Evolutionary conservation across 2,797 vertebrate species (phyloP).

Genomic region (Lagodon rhomboides): DNA sequence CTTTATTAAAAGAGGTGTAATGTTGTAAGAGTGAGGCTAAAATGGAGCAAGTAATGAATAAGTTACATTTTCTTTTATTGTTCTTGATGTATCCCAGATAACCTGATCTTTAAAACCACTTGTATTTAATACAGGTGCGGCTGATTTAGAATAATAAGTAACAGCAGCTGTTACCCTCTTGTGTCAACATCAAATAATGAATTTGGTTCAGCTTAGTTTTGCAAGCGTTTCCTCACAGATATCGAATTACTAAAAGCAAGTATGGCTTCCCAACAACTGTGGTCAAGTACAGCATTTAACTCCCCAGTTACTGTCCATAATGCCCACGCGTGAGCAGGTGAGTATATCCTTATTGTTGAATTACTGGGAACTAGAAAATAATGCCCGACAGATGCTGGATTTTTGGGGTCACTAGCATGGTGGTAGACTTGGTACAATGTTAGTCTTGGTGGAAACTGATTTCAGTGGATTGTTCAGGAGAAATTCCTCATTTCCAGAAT

Average conservation of each 20-base stretch:
- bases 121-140: conserved; percentile 2
- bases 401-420: background rate
- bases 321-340: background rate
- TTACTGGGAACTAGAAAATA: background rate
- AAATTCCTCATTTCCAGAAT: background rate
- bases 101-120: background rate
- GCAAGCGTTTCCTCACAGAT: background rate
- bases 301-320: background rate
- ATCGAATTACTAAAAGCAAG: background rate
- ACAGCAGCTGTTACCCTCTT: conserved; percentile 15
- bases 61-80: background rate
- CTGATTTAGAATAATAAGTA: background rate
- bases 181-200: background rate
- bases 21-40: background rate
- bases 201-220: background rate
- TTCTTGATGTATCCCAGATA: background rate
- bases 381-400: no score
- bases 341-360: background rate
- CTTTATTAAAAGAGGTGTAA: background rate
- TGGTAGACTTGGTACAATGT: background rate
- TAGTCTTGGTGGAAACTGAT: background rate
- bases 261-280: background rate
- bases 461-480: no score
- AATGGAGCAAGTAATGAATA: background rate
- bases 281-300: background rate